Evolutionary conservation across 2,113 vertebrate species (phyloP).

Genomic region (Hipposideros armiger): DNA sequence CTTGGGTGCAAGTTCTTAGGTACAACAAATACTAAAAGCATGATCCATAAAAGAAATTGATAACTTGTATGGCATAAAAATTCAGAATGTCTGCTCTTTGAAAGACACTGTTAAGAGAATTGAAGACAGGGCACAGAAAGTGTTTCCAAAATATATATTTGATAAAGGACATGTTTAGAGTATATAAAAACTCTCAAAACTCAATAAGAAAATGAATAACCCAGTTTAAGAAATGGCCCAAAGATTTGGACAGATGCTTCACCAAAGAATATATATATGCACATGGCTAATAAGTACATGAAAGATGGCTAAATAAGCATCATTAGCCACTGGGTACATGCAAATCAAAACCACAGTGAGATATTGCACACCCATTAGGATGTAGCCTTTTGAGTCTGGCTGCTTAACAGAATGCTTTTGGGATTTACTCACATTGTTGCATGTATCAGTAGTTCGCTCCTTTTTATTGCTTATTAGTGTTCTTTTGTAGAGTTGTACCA

Average conservation of each 20-base stretch:
- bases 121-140: not conserved
- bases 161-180: not conserved
- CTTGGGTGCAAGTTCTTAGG: not conserved
- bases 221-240: not conserved
- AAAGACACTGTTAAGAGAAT: slow-evolving; percentile 5
- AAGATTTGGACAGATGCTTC: not conserved
- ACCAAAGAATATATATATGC: not conserved
- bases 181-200: not conserved
- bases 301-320: not conserved
- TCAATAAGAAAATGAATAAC: not conserved
- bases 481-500: not conserved
- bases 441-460: not conserved
- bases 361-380: not conserved
- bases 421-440: not conserved
- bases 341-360: not conserved
- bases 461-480: not conserved
- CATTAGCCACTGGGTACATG: not conserved
- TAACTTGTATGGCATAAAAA: not conserved
- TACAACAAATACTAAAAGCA: not conserved
- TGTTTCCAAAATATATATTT: not conserved
- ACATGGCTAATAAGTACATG: not conserved
- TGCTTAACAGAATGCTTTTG: slow-evolving; percentile 1
- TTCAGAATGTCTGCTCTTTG: not conserved
- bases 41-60: not conserved
- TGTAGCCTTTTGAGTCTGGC: not conserved